phyloP scores from a whole-genome alignment of 2,113 vertebrate genomes.

The Bothrops jararaca region DNA sequence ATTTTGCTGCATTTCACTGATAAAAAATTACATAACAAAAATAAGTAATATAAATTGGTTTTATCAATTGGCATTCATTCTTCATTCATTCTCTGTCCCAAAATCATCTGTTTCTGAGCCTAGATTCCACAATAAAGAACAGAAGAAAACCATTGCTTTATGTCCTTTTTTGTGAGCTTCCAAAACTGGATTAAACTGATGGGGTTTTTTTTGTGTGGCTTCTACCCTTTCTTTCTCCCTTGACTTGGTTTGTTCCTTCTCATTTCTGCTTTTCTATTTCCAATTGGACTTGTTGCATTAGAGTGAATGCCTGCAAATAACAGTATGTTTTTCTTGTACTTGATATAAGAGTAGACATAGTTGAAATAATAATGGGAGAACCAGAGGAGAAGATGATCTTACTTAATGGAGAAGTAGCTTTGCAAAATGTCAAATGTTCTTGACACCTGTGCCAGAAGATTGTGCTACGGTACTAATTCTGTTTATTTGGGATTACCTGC shows the following conservation, averaged over 20 bases:
- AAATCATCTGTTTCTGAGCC: too few relatives aligned
- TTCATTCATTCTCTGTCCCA: neutral
- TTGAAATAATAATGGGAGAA: neutral
- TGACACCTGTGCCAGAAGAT: neutral
- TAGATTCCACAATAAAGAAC: neutral
- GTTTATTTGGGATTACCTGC: neutral
- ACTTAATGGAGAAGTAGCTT: neutral
- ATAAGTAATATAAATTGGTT: neutral
- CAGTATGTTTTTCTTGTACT: neutral
- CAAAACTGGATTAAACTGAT: neutral
- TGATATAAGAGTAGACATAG: neutral
- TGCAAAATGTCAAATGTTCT: neutral
- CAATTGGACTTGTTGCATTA: neutral
- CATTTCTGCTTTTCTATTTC: neutral
- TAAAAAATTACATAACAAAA: neutral
- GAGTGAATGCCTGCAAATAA: neutral
- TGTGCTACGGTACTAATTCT: neutral
- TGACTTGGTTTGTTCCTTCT: neutral
- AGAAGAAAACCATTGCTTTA: neutral
- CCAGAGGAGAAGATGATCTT: neutral
- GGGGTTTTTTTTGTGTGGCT: neutral
- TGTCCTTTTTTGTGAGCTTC: neutral
- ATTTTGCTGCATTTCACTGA: neutral
- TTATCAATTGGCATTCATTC: neutral
- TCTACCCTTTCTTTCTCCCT: neutral